Base-by-base conservation (phyloP, 2,113 vertebrate genomes). In the Caretta caretta region DNA sequence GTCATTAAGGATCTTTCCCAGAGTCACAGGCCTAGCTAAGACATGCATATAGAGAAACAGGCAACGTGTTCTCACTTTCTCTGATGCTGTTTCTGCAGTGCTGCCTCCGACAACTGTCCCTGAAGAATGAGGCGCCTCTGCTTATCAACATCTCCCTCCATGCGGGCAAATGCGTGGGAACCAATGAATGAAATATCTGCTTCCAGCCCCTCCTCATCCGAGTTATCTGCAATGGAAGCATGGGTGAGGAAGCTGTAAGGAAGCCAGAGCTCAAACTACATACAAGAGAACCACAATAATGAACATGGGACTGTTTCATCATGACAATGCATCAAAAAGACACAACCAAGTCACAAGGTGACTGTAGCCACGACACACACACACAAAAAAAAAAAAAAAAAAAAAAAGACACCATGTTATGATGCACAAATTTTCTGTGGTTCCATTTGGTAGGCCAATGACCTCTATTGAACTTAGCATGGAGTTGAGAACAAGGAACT, bases 141-240 rank as follows among this genome's bases (percentile, higher is more conserved):
- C 93, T 99, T 99, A 98, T 99, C 99, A 87, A 99, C 98, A 1
- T 99, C 99, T 12, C 99, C 99, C 96, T 99, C 99, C 99, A 99
- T 99, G 49, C 99, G 98, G 80, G 99, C 99, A 90, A 99, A 99
- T 22, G 99, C 99, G 51, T 99, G 99, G 49, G 98, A 99, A 38
- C 99, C 99, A 95, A 99, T 99, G 93, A 99, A 99, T 69, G 98
- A 99, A 90, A 99, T 92, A 93, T 99, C 99, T 8, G 97, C 98
- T 83, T 99, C 99, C 97, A 99, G 97, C 81, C 98, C 98, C 84
- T 99, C 99, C 79, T 99, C 99, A 92, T 99, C 99, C 12, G 98
- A 98, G 88, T 98, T 98, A 75, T 99, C 99, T 99, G 97, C 93
- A 98, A 98, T 50, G 95, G 90, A 97, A 97, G 97, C 12, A 51